phyloP scores from a whole-genome alignment of 2,797 vertebrate genomes.

The Fistularia tabacaria region DNA sequence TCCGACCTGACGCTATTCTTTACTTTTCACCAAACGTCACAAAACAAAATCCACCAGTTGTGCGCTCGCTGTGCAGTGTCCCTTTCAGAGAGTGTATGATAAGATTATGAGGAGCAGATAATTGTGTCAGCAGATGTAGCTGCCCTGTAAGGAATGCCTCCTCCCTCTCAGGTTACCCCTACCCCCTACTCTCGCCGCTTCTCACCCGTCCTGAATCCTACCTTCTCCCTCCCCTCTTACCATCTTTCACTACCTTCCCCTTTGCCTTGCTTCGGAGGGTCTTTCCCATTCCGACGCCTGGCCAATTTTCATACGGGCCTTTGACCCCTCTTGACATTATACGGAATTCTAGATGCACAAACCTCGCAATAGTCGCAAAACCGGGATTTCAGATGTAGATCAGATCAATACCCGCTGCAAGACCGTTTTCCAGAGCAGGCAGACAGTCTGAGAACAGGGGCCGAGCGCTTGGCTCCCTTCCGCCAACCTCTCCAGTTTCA shows the following conservation, averaged over 20 bases:
- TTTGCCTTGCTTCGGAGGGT: conserved; percentile 5
- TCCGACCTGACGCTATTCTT: no score
- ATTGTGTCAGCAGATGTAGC: conserved; percentile 75
- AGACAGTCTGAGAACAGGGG: conserved; percentile 36
- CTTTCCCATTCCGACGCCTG: conserved; percentile 18
- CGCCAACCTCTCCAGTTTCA: conserved; percentile 58
- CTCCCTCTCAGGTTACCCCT: conserved; percentile 72
- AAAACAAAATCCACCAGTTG: no score
- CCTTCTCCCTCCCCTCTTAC: conserved; percentile 27
- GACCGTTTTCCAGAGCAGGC: conserved; percentile 14
- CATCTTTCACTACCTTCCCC: conserved; percentile 36
- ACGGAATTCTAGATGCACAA: conserved; percentile 11
- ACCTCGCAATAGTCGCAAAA: conserved; percentile 21
- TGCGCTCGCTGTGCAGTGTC: background rate
- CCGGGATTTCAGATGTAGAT: conserved; percentile 23
- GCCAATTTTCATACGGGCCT: background rate
- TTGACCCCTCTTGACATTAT: background rate
- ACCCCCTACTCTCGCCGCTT: conserved; percentile 44
- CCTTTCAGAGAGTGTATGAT: conserved; percentile 37
- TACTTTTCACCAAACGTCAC: no score
- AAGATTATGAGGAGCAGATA: conserved; percentile 69
- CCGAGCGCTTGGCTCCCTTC: conserved; percentile 35
- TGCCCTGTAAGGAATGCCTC: conserved; percentile 76
- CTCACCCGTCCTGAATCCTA: conserved; percentile 49
- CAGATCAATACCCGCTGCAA: conserved; percentile 24